Evolutionary conservation across 1,140 invertebrate species (phyloP).

Genomic region (Catajapyx aquilonaris): DNA sequence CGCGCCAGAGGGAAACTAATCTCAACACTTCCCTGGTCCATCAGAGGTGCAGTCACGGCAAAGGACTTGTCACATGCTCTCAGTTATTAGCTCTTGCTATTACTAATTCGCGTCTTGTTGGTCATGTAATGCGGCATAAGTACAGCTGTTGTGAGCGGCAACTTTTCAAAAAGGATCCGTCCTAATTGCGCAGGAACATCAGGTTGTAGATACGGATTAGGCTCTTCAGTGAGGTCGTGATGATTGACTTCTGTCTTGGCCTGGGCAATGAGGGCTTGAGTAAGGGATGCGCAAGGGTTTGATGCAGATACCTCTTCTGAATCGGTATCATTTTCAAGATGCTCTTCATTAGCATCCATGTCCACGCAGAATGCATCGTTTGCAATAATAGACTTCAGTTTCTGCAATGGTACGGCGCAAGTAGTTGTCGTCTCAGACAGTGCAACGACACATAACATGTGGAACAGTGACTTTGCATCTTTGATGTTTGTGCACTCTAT

Average conservation of each 20-base stretch:
- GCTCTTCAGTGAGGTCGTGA: background rate
- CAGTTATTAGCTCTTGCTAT: too few species aligned
- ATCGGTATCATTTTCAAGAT: background rate
- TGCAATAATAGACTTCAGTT: background rate
- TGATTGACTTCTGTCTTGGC: background rate
- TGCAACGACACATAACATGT: background rate
- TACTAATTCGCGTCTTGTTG: too few species aligned
- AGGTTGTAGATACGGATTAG: background rate
- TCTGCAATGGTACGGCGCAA: background rate
- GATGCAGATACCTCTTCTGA: background rate
- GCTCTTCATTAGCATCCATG: background rate
- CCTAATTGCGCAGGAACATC: background rate
- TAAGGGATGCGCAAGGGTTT: background rate
- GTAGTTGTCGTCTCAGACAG: background rate
- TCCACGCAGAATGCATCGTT: background rate
- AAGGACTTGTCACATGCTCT: too few species aligned
- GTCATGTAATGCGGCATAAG: too few species aligned
- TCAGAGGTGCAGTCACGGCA: too few species aligned
- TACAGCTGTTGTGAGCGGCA: background rate
- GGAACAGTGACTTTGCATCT: background rate
- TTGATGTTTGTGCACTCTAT: background rate
- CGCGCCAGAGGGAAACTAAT: too few species aligned
- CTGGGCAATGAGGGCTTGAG: background rate
- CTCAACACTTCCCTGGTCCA: too few species aligned
- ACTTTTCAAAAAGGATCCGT: background rate